Base-by-base conservation (phyloP, 2,888 invertebrate genomes). In the Pyrocoelia pectoralis region DNA sequence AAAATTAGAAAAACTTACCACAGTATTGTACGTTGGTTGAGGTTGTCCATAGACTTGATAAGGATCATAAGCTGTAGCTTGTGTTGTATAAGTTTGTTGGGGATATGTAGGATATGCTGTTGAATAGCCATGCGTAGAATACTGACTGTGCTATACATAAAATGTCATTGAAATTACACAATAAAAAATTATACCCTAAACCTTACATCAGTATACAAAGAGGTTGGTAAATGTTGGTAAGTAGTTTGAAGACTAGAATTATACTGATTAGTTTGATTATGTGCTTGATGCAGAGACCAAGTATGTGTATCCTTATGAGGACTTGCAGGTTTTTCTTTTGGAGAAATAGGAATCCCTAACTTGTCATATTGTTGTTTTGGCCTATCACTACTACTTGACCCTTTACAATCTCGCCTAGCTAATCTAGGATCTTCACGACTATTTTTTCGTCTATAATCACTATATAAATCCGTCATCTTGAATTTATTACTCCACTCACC, bases 351-450 rank as follows among this genome's bases (percentile, higher is more conserved):
- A 18, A 64, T 48, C 9, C 64, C 60, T 60, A 64, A 55, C 29
- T 60, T 64, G 48, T 64, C 64, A 18, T 60, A 64, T 18, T 51
- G 55, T 17, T 62, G 58, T 51, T 58, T 56, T 4, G 56, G 46
- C 33, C 51, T 24, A 9, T 60, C 61, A 15, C 28, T 61, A 19
- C 29, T 40, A 43, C 58, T 60, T 12, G 41, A 28, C 14, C 54
- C 50, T 18, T 55, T 69, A 56, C 57, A 56, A 43, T 69, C 68
- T 41, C 72, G 65, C 53, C 72, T 61, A 38, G 58, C 56, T 24
- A 72, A 52, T 9, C 72, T 61, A n/a, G 72, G 69, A 51, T 70
- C 71, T 63, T 70, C 70, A n/a, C 69, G 59, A 14, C 62, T 57
- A 24, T 12, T 59, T 38, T 64, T 66, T 9, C 68, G 64, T 14